Conservation (phyloP, 2,797 vertebrate genomes). For the Gymnothorax reevesii region DNA sequence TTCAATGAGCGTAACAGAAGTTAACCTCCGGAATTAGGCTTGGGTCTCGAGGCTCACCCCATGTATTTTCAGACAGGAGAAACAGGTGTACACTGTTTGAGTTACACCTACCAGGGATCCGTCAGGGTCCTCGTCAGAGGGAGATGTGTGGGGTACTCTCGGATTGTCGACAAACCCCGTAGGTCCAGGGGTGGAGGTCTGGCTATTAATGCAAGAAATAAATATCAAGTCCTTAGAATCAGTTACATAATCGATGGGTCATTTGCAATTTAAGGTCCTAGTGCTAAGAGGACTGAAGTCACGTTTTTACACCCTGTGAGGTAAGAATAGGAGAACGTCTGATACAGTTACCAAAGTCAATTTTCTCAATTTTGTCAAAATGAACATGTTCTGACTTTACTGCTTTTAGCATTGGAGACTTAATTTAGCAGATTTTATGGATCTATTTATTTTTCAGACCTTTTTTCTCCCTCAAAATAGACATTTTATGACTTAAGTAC, state of each 20-base stretch:
- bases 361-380: no score
- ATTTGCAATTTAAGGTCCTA: no score
- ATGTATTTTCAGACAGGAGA: conserved; percentile 8
- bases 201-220: conserved; percentile 66
- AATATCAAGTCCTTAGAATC: neutral
- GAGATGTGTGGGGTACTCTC: conserved; percentile 77
- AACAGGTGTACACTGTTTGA: neutral
- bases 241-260: conserved; percentile 17
- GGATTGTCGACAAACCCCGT: conserved; percentile 89
- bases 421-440: no score
- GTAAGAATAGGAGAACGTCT: no score
- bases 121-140: conserved; percentile 80
- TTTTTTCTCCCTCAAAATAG: no score
- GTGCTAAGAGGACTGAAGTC: no score
- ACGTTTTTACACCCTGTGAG: no score
- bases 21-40: neutral
- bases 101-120: conserved; percentile 81
- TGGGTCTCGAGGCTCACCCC: neutral
- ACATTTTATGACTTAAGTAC: no score
- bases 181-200: conserved; percentile 91
- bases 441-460: no score
- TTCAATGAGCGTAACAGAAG: neutral
- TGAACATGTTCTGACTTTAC: no score
- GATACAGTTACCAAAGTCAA: no score
- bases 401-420: no score